Conservation (phyloP, 1,140 invertebrate species). For the Euwallacea similis region DNA sequence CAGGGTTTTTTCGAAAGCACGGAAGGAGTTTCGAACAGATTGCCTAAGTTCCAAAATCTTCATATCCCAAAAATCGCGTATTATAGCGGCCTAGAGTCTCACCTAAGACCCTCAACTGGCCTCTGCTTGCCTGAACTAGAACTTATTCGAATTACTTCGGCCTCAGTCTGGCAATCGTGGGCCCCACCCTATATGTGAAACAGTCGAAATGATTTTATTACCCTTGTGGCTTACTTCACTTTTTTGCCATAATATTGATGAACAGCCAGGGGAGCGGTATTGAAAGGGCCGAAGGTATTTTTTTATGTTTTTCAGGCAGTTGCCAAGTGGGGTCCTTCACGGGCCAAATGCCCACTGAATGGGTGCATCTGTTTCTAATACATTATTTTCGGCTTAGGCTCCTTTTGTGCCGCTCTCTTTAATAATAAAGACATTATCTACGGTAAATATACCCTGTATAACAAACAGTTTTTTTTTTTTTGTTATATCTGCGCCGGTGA, state of each 20-base stretch:
- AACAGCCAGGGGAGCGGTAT: conserved; percentile 21
- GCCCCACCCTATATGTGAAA: not conserved
- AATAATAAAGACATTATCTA: conserved; percentile 31
- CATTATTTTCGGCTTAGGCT: conserved; percentile 18
- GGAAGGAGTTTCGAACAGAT: not conserved
- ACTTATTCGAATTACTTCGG: not conserved
- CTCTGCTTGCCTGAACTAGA: not conserved
- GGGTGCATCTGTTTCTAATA: conserved; percentile 27
- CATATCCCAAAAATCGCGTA: not conserved
- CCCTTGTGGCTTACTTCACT: conserved; percentile 28
- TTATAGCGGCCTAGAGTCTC: not conserved
- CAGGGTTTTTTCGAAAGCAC: not conserved
- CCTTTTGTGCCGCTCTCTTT: conserved; percentile 1
- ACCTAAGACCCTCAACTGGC: not conserved
- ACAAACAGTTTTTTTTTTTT: too few relatives aligned
- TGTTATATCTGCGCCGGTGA: too few relatives aligned
- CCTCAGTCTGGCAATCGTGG: not conserved
- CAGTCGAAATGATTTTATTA: conserved; percentile 2
- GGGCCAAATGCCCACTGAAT: conserved; percentile 13
- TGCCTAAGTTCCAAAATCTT: not conserved
- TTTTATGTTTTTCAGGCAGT: conserved; percentile 27
- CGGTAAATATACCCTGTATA: conserved; percentile 20
- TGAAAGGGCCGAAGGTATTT: conserved; percentile 27
- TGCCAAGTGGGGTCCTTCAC: conserved; percentile 21
- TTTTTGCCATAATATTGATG: conserved; percentile 30